Evolutionary conservation across 1,140 invertebrate genomes (phyloP).

Genomic region (Meloidogyne floridensis): DNA sequence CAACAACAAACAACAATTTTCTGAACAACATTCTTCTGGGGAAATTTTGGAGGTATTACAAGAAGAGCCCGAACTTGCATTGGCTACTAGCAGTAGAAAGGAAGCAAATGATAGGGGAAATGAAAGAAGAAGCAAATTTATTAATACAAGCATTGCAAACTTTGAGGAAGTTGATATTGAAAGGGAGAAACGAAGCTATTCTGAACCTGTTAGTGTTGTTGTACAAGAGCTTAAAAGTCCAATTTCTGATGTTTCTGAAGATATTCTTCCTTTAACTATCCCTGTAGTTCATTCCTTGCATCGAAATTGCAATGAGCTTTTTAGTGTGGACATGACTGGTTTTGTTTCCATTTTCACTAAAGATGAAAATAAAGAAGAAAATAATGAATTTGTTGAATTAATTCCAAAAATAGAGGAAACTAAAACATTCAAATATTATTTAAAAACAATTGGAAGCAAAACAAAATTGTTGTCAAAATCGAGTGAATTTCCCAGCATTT

Average conservation of each 20-base stretch:
- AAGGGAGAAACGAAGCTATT: background rate
- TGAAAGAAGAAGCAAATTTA: slow-evolving; percentile 2
- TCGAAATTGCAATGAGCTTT: background rate
- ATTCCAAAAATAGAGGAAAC: background rate
- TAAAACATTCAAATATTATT: background rate
- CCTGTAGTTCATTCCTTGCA: background rate
- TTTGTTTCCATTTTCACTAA: background rate
- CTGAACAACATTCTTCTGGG: background rate
- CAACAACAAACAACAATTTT: background rate
- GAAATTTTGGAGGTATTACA: background rate
- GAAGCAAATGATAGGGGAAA: background rate
- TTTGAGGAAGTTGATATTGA: too few relatives aligned
- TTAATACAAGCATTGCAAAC: background rate
- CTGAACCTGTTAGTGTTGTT: background rate
- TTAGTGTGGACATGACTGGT: background rate
- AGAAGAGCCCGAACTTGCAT: background rate
- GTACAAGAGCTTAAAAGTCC: background rate
- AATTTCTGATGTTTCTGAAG: background rate
- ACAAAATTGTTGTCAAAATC: background rate
- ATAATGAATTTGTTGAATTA: background rate
- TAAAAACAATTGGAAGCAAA: background rate
- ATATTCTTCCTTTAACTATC: background rate
- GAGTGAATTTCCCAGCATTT: background rate
- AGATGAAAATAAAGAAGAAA: background rate
- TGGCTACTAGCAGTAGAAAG: background rate